Evolutionary conservation across 2,797 vertebrate species (phyloP), one percentile per base, ranked within the genome.

Genomic region (Pangasius krempfi): DNA sequence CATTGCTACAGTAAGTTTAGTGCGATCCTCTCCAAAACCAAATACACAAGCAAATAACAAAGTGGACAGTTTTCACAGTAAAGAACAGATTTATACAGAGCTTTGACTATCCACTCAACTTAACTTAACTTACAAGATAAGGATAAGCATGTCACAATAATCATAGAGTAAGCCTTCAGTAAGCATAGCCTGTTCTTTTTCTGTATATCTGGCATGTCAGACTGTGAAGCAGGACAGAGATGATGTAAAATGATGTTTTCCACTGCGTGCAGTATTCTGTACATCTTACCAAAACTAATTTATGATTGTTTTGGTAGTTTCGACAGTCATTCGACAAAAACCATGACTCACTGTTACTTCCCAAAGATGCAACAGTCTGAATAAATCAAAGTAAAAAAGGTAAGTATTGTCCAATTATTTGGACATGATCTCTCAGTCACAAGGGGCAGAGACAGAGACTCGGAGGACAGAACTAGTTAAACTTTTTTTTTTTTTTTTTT

Each of bases 391-490:
- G 76, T 25, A 47, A 22, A 89, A 79, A 87, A 47, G 14, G 33
- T 52, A 50, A 58, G 85, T 80, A 86, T 89, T 87, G 50, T 80
- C 52, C 27, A 75, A 72, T 84, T 83, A 86, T 75, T 83, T 86
- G 33, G 47, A 87, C 80, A 85, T 82, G 30, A 86, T 84, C 86
- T 86, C 66, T 76, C 47, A 73, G 72, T 60, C 73, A 80, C 50
- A 84, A 47, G 25, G 62, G n/a, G 25, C 40, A 86, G 52, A 86
- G 27, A 86, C 18, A 72, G 54, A 70, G 37, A 81, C 50, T 70
- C 13, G 20, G 60, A 87, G 75, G 81, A n/a, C 60, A 87, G 64
- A 44, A 70, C 56, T 47, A 56, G 79, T 62, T 75, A 58, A 88
- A 66, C 78, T 47, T 76, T 76, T 52, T 50, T 40, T 47, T 76